Evolutionary conservation across 92 coral and sea anemone genomes (phyloP).

Genomic region (Blastomussa wellsi): DNA sequence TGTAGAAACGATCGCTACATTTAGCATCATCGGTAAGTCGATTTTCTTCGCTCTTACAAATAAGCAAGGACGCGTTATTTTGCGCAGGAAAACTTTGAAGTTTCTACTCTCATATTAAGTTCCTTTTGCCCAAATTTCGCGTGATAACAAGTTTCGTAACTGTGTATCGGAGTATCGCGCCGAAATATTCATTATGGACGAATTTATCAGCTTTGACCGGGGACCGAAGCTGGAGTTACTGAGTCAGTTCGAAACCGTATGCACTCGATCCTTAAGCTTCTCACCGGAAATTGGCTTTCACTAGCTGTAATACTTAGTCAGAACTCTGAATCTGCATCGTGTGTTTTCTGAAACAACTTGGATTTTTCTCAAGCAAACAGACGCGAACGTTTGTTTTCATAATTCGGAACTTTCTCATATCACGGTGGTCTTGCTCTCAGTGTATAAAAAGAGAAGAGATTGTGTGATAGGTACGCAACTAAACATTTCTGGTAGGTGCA

Average conservation of each 20-base stretch:
- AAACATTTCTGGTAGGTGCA: neutral
- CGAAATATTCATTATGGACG: neutral
- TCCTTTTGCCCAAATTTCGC: neutral
- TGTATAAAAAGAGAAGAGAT: neutral
- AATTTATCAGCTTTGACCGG: neutral
- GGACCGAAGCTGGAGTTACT: neutral
- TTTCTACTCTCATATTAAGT: neutral
- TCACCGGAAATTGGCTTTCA: slow-evolving; percentile 31
- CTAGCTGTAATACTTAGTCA: neutral
- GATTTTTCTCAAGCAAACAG: neutral
- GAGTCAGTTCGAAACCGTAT: no score
- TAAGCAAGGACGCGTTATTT: neutral
- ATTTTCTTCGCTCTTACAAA: slow-evolving; percentile 26
- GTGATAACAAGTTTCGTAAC: neutral
- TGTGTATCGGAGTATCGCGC: neutral
- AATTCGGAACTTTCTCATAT: neutral
- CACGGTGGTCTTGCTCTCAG: slow-evolving; percentile 4
- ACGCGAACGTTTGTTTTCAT: neutral
- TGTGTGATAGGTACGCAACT: neutral
- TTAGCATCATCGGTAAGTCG: slow-evolving; percentile 2
- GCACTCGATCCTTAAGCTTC: neutral
- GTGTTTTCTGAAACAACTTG: slow-evolving; percentile 12
- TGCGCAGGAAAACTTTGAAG: neutral
- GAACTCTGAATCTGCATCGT: neutral
- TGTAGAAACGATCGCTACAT: neutral